Percentiles rank a stretch among this genome's conserved stretches.
Evolutionary conservation across 2,888 invertebrate species (phyloP).

Genomic region (Tenthredo mesomela): DNA sequence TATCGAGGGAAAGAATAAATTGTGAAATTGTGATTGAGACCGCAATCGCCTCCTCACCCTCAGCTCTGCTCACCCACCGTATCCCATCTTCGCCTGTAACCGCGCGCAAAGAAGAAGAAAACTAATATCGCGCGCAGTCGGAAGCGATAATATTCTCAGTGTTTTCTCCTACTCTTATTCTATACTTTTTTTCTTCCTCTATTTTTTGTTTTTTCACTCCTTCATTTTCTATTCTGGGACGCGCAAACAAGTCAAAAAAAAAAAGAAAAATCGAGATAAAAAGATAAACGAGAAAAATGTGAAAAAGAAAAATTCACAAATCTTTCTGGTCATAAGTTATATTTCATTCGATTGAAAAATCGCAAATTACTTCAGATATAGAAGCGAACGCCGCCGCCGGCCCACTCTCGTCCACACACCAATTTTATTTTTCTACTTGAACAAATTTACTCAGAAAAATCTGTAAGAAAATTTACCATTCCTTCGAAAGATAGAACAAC

Average conservation of each 20-base stretch:
- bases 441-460: no score
- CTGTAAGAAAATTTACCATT: no score
- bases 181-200: not conserved
- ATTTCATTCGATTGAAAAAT: not conserved
- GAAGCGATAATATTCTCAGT: constrained; percentile 26
- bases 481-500: no score
- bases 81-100: constrained; percentile 23
- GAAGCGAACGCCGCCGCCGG: no score
- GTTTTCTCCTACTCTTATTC: not conserved
- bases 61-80: not conserved
- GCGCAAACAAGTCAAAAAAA: not conserved
- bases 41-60: not conserved
- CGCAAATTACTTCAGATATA: no score
- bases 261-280: not conserved
- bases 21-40: constrained; percentile 38
- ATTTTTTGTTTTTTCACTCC: not conserved
- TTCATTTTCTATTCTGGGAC: not conserved
- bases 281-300: not conserved
- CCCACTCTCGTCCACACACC: no score
- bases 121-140: constrained; percentile 28
- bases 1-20: constrained; percentile 31
- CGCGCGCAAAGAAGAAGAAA: not conserved
- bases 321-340: no score
- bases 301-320: not conserved
- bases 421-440: no score